Base-by-base conservation (phyloP, 2,888 invertebrate species). In the Nematopogon swammerdamellus region DNA sequence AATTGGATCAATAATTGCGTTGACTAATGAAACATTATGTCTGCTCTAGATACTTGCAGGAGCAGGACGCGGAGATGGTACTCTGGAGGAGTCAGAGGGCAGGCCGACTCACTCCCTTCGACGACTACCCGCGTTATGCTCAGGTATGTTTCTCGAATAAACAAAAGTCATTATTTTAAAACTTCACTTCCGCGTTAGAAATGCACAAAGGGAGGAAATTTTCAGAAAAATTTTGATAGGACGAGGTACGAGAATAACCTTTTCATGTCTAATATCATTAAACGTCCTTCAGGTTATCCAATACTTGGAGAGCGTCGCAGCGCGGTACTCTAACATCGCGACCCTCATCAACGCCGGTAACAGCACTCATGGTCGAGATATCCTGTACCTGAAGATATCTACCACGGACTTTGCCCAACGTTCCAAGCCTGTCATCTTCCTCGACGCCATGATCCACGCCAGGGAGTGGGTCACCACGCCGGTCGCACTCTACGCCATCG, bases 391-490 rank as follows among this genome's bases (percentile, higher is more conserved):
- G 8, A 83, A 80, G 53, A 73, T 86, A 44, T 81, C 80, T n/a
- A 73, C 68, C 47, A 70, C 76, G 45, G 53, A 61, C 2, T 54
- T 60, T 2, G 62, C 62, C 30, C 53, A 48, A 18, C 17, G 50
- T 2, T 61, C 62, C 63, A 59, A 70, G 63, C 59, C 59, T 2
- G 63, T 68, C 3, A 65, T 77, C 51, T 64, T 76, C 45, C 53
- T 77, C 44, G 79, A 77, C 56, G 71, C 65, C 36, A 75, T 72
- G 10, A 82, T 82, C 46, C 83, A 83, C 59, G 83, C 82, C 0
- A 70, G 83, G 8, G 84, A 84, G 62, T 83, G 83, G 83, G 79
- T 82, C 51, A 74, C 82, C 1, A 80, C 81, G 0, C 68, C 74
- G 1, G 72, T 68, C 1, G 76, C 75, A 0, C 58, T 82, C 4